These are phyloP conservation scores for Trachemys scripta DNA, from an alignment of 2,113 vertebrate genomes.

Conservation along the genomic window DNA sequence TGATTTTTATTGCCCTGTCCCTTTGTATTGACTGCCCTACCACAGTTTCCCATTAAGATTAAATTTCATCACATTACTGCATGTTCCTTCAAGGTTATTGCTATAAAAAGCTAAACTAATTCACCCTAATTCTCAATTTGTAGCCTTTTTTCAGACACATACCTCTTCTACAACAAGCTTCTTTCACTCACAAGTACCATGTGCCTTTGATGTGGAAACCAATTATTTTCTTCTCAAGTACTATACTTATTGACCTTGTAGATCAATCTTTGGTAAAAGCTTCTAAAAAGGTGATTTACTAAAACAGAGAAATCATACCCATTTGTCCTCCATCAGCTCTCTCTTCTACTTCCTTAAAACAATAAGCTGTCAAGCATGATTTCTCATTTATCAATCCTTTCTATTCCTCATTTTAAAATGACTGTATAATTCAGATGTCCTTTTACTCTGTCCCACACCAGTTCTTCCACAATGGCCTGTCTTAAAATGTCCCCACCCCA, in stretches of 20 bases:
- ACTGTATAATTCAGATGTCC: neutral
- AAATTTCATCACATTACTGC: conserved; percentile 9
- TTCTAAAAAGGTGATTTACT: no score
- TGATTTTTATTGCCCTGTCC: neutral
- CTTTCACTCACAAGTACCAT: neutral
- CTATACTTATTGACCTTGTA: neutral
- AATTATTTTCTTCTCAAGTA: neutral
- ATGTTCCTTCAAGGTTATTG: neutral
- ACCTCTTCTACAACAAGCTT: neutral
- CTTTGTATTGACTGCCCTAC: neutral
- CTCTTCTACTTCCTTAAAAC: neutral
- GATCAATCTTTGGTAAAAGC: neutral
- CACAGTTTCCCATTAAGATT: neutral
- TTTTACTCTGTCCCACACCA: neutral
- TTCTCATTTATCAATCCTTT: neutral
- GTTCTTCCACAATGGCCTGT: neutral
- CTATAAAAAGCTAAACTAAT: neutral
- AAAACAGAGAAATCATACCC: neutral
- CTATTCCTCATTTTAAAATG: neutral
- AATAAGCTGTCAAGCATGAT: neutral
- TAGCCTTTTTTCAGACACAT: neutral
- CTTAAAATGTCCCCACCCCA: neutral
- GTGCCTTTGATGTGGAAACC: neutral
- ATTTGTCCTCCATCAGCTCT: neutral
- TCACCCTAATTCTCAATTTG: neutral